Conservation (phyloP, 2,113 vertebrate genomes). For the Hiodon tergisus region DNA sequence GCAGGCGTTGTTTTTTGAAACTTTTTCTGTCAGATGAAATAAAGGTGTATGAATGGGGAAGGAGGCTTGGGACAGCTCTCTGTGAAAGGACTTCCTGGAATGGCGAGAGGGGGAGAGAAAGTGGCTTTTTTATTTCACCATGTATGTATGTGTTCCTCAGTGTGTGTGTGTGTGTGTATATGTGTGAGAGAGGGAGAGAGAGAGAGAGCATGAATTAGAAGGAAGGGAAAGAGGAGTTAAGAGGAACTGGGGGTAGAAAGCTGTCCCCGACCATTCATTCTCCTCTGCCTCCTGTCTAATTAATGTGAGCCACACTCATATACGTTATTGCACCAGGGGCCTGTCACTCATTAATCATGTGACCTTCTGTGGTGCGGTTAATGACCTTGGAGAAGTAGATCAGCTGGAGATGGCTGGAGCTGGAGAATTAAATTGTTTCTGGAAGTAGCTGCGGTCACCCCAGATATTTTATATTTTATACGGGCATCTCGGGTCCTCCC, state of each 20-base stretch:
- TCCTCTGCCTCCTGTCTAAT: conserved; percentile 82
- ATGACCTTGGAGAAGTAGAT: conserved; percentile 99
- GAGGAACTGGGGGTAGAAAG: conserved; percentile 27
- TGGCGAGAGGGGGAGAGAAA: background rate
- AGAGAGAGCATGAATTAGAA: too few species aligned
- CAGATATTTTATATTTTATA: conserved; percentile 85
- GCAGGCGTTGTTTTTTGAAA: background rate
- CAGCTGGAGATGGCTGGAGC: conserved; percentile 95
- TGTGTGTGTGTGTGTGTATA: conserved; percentile 18
- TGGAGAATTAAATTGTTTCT: conserved; percentile 98
- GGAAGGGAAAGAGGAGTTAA: background rate
- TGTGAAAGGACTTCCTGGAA: background rate
- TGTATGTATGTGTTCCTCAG: background rate
- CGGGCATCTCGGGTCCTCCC: conserved; percentile 48
- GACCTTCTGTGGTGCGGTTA: conserved; percentile 97
- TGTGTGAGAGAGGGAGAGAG: conserved; percentile 41
- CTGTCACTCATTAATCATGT: conserved; percentile 98
- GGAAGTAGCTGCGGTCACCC: conserved; percentile 96
- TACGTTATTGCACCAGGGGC: conserved; percentile 84
- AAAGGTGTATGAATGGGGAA: background rate
- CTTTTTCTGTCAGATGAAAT: too few species aligned
- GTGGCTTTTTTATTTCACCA: background rate
- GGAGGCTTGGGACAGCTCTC: background rate
- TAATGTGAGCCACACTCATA: conserved; percentile 85
- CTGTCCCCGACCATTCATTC: conserved; percentile 79